Percentiles rank a stretch among this genome's conserved stretches.
Conservation (phyloP, 2,113 vertebrate genomes). For the Paraplagusia blochii region DNA sequence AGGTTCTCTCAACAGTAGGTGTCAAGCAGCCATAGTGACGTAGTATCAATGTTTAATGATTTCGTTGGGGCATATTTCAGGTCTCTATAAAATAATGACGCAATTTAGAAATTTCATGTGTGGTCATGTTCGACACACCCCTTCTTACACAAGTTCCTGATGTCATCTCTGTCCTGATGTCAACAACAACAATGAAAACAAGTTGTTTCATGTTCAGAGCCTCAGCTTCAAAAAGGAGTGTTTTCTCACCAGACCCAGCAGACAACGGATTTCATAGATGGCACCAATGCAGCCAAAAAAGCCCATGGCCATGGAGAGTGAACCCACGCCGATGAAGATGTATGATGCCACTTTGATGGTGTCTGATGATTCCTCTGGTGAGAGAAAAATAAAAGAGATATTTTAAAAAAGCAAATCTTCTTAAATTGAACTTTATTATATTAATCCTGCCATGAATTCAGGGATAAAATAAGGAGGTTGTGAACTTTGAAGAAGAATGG, state of each 20-base stretch:
- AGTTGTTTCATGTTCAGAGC: background rate
- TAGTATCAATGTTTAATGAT: no score
- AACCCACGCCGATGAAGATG: constrained; percentile 80
- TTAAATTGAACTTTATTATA: no score
- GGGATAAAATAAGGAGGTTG: no score
- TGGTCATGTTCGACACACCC: background rate
- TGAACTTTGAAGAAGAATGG: no score
- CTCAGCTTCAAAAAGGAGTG: background rate
- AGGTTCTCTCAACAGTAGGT: constrained; percentile 10
- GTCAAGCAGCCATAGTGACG: no score
- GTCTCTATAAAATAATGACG: background rate
- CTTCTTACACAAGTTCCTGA: background rate
- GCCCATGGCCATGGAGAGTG: constrained; percentile 87
- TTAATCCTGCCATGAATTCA: no score
- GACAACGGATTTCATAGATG: constrained; percentile 87
- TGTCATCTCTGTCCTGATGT: background rate
- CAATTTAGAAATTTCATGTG: no score
- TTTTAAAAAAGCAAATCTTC: background rate
- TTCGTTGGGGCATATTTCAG: background rate
- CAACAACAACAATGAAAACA: background rate
- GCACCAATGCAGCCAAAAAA: constrained; percentile 91
- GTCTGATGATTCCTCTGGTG: constrained; percentile 80
- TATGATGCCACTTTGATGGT: constrained; percentile 80
- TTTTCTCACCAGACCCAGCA: constrained; percentile 87
- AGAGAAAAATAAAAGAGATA: constrained; percentile 4